Evolutionary conservation across 1,140 invertebrate genomes (phyloP).

Genomic region (Pseudomyrmex flavicornis): DNA sequence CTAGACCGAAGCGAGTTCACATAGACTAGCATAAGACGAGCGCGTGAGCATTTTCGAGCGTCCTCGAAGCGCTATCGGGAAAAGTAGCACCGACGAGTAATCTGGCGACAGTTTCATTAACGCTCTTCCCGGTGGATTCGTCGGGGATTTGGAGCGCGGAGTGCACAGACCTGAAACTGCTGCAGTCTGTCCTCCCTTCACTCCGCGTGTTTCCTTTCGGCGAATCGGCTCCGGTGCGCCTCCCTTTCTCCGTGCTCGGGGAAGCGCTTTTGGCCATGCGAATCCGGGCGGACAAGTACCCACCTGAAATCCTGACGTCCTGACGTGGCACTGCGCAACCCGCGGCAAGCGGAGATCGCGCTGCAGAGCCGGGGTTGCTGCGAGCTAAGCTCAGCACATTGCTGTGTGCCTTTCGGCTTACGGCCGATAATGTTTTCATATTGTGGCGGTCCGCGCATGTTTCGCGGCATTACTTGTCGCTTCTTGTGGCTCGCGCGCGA

Average conservation of each 20-base stretch:
- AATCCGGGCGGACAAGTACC: conserved; percentile 67
- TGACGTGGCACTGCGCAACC: conserved; percentile 75
- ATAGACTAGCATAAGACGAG: conserved; percentile 39
- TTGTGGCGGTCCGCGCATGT: conserved; percentile 73
- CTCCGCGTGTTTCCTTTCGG: conserved; percentile 27
- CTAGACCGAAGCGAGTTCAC: neutral
- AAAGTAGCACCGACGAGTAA: conserved; percentile 37
- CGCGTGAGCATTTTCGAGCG: conserved; percentile 26
- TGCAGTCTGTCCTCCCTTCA: conserved; percentile 30
- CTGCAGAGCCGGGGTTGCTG: conserved; percentile 46
- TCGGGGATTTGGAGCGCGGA: conserved; percentile 39
- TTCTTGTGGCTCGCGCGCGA: conserved; percentile 34
- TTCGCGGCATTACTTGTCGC: conserved; percentile 62
- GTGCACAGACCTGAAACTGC: conserved; percentile 11
- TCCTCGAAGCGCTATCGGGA: conserved; percentile 36
- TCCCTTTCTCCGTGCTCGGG: conserved; percentile 46
- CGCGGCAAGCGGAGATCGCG: conserved; percentile 57
- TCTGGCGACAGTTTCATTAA: conserved; percentile 62
- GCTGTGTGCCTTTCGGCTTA: conserved; percentile 80
- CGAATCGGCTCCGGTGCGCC: conserved; percentile 55
- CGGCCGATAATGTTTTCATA: conserved; percentile 81
- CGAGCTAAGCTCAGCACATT: conserved; percentile 80
- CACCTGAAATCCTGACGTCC: conserved; percentile 76
- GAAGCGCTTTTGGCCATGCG: conserved; percentile 63
- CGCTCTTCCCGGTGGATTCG: conserved; percentile 38